Evolutionary conservation across 2,113 vertebrate genomes (phyloP).

Genomic region (Octodon degus): DNA sequence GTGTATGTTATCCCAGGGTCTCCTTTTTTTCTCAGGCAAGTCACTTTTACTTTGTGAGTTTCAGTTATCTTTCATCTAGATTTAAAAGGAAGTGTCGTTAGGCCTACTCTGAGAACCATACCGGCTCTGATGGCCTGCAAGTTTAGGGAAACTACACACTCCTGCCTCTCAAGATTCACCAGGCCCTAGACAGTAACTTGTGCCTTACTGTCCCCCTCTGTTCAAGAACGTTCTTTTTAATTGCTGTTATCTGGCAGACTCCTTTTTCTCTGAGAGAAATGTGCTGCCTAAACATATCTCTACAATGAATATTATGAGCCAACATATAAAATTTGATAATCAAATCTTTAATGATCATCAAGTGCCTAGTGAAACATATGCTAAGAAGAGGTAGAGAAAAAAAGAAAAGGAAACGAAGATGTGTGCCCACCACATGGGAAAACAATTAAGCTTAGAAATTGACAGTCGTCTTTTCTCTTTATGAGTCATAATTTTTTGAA

Average conservation of each 20-base stretch:
- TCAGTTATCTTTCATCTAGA: background rate
- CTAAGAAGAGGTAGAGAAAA: conserved; percentile 12
- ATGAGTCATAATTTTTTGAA: conserved; percentile 19
- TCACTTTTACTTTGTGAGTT: background rate
- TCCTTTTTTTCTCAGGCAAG: background rate
- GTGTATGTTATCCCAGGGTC: background rate
- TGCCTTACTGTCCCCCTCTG: background rate
- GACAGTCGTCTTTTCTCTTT: conserved; percentile 5
- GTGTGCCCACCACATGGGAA: background rate
- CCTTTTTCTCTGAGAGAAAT: background rate
- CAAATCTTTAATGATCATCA: background rate
- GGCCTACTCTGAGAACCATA: background rate
- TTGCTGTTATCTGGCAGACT: background rate
- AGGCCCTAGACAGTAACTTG: background rate
- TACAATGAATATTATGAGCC: background rate
- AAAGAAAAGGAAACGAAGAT: conserved; percentile 27
- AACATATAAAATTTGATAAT: conserved; percentile 4
- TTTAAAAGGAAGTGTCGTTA: background rate
- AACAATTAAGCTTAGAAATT: background rate
- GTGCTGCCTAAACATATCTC: background rate
- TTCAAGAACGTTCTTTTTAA: background rate
- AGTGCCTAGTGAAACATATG: background rate
- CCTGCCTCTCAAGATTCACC: background rate
- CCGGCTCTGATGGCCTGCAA: background rate
- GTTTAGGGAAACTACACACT: background rate